A percentile compares a stretch with the other conserved stretches of the same genome.
These are phyloP conservation scores for Latrodectus hesperus DNA, from an alignment of 2,888 invertebrate species.

Conservation along the genomic window DNA sequence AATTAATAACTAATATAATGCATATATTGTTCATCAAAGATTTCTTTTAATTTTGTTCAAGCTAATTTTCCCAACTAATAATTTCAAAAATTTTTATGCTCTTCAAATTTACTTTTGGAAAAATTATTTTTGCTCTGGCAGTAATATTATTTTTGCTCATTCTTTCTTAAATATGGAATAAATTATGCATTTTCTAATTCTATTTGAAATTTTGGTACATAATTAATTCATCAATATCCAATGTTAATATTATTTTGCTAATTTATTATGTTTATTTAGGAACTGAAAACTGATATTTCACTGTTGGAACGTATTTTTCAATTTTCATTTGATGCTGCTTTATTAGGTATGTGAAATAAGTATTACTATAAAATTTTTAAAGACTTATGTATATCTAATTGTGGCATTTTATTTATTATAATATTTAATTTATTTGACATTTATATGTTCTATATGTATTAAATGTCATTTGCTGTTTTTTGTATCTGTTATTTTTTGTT, in stretches of 20 bases:
- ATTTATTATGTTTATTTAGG: conserved; percentile 13
- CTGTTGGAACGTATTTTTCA: conserved; percentile 63
- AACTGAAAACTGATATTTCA: conserved; percentile 20
- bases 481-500: background rate
- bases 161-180: no score
- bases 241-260: background rate
- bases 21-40: no score
- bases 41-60: no score
- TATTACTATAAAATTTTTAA: background rate
- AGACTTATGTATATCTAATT: background rate
- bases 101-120: no score
- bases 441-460: background rate
- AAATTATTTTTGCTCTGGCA: no score
- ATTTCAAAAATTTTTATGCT: no score
- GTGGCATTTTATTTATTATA: background rate
- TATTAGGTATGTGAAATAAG: conserved; percentile 20
- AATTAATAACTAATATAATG: no score
- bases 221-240: background rate
- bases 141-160: no score
- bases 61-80: no score
- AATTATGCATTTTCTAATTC: background rate
- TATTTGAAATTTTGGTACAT: background rate
- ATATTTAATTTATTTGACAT: background rate
- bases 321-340: conserved; percentile 65
- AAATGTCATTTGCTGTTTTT: background rate